Base-by-base conservation (phyloP, 2,888 invertebrate genomes). In the Cynaeus angustus region DNA sequence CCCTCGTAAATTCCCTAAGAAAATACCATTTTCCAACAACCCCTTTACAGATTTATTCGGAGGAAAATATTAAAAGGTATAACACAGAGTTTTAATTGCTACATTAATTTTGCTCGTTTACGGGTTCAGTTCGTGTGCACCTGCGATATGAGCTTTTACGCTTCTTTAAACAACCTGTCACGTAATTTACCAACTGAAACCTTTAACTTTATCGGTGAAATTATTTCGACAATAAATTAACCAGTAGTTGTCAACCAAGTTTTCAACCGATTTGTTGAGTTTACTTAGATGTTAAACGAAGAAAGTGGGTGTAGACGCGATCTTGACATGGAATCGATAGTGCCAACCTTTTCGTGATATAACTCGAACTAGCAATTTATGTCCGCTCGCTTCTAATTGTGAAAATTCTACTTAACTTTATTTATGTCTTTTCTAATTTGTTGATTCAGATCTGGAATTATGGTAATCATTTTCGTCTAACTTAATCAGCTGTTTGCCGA, bases 101-200 rank as follows among this genome's bases (percentile, higher is more conserved):
- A 65, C 65, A 65, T 65, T 65, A 65, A 65, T 65, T 65, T 65
- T 65, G 21, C 41, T 14, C 52, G 53, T 65, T 65, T 65, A 65
- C 45, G 28, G 65, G 53, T 65, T 65, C 43, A 53, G 33, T 38
- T 45, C n/a, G 53, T 33, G 65, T 65, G 55, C 65, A 65, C 65
- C 65, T 65, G 65, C 65, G 65, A 53, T 65, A 53, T 28, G 38
- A 43, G 55, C 43, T 53, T 65, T 65, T 55, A 65, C 53, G 65
- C n/a, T 53, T 65, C 65, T 45, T 65, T 65, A 53, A 65, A 65
- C 65, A 38, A 55, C 53, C 65, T 65, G 65, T 65, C 65, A 65
- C 33, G 43, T 41, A 53, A 28, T 13, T 41, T 53, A 41, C 53
- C 26, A 64, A 52, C 52, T 64, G 64, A 53, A 65, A 55, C 38